Evolutionary conservation across 2,888 invertebrate species (phyloP), one percentile per base, ranked within the genome.

Genomic region (Caenorhabditis plicata): DNA sequence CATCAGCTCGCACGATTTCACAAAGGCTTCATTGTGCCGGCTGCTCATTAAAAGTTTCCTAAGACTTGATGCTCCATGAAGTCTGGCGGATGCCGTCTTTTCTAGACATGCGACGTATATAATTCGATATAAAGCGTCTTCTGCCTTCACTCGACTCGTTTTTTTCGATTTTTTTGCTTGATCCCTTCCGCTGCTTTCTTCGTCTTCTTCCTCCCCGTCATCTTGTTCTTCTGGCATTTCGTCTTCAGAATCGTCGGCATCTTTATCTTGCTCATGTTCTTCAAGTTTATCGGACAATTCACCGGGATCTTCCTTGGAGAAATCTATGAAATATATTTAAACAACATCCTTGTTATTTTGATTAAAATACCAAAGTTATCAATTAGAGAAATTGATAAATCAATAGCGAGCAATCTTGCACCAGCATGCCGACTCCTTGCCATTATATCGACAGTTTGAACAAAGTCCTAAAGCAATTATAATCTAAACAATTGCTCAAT

Each of bases 51-150:
- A 41, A 26, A 58, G 48, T 25, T 58, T 58, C 13, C 49, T 41
- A 11, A 58, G 31, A 25, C 41, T 38, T 19, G 48, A 29, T 1
- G 53, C 22, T 31, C 58, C 58, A 19, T 52, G 52, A 0, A 58
- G 15, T 27, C 58, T 27, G 19, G 44, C 33, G 3, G 49, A 17
- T 5, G 52, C 49, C 2, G 45, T 15, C 27, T 45, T 58, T 22
- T 58, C 53, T 7, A 53, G 15, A 35, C 58, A 58, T 1, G 58
- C 52, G 15, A 49, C 9, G 33, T 58, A 53, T 19, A 58, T 32
- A 35, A 58, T 49, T 25, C 31, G 41, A 26, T 58, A 53, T 1
- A 58, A 45, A 13, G 45, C 20, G 0, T 38, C 38, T 7, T 22
- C 9, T 0, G 55, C 48, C 8, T 48, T 33, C 3, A 20, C 4